These are phyloP conservation scores for Apis florea DNA, from an alignment of 1,140 invertebrate genomes.

Conservation along the genomic window DNA sequence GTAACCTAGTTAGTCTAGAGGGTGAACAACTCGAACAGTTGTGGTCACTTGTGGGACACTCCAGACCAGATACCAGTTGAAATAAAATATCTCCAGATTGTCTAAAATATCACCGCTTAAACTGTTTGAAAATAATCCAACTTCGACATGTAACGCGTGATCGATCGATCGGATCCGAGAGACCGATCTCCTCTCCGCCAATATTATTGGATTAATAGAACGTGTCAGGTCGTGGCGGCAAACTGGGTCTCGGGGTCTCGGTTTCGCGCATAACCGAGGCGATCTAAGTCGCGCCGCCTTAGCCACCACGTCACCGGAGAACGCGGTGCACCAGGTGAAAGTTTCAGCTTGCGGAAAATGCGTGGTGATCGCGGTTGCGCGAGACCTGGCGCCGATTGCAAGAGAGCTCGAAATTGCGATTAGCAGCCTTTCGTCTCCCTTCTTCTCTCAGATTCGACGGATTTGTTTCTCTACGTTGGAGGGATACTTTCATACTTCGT, in stretches of 20 bases:
- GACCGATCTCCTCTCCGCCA: not conserved
- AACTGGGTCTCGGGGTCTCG: conserved; percentile 66
- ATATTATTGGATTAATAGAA: conserved; percentile 57
- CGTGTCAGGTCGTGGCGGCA: conserved; percentile 44
- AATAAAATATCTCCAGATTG: not conserved
- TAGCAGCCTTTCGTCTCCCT: no score
- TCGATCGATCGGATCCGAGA: not conserved
- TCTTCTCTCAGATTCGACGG: not conserved
- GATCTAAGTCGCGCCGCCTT: conserved; percentile 19
- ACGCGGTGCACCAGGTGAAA: conserved; percentile 60
- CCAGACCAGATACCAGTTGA: not conserved
- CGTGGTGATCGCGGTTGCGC: conserved; percentile 36
- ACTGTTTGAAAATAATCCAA: conserved; percentile 4
- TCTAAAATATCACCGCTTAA: not conserved
- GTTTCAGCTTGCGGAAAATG: conserved; percentile 60
- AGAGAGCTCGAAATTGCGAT: conserved; percentile 46
- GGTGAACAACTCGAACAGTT: no score
- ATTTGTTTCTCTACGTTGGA: not conserved
- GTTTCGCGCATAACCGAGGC: conserved; percentile 55
- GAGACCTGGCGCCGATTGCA: conserved; percentile 31
- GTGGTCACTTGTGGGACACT: not conserved
- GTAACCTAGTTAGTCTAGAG: no score
- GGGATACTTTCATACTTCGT: no score
- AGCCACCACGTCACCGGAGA: conserved; percentile 58
- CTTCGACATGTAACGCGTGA: not conserved